These are phyloP conservation scores for Aricia agestis DNA, from an alignment of 1,140 invertebrate genomes.

Conservation along the genomic window DNA sequence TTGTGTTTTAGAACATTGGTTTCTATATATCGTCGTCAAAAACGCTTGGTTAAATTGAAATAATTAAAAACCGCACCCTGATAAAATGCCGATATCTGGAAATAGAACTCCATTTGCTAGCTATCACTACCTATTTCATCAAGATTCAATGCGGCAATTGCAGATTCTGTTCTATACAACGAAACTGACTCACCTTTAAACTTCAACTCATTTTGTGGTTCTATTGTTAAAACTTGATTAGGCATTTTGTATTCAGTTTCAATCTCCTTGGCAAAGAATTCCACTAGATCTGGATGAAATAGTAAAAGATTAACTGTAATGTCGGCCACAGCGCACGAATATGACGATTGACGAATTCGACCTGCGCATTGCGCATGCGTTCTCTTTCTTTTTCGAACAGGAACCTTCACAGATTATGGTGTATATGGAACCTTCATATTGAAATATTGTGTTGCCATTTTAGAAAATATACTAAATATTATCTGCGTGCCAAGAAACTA, in stretches of 20 bases:
- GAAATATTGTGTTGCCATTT: constrained; percentile 24
- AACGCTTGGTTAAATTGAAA: constrained; percentile 12
- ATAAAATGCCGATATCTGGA: constrained; percentile 71
- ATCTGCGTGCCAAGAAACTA: no score
- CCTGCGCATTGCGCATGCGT: constrained; percentile 59
- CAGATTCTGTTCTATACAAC: constrained; percentile 37
- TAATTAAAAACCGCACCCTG: constrained; percentile 63
- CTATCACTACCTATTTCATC: constrained; percentile 62
- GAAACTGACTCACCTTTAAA: constrained; percentile 80
- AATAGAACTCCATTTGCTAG: constrained; percentile 76
- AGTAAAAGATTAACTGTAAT: constrained; percentile 51
- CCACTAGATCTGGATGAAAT: constrained; percentile 34
- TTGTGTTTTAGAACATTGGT: background rate
- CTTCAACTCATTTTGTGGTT: constrained; percentile 83
- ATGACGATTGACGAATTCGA: constrained; percentile 62
- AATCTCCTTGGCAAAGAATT: constrained; percentile 56
- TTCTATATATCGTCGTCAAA: background rate
- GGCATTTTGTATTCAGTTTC: constrained; percentile 70
- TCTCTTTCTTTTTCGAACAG: constrained; percentile 37
- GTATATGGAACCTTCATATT: constrained; percentile 18
- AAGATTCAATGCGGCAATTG: constrained; percentile 61
- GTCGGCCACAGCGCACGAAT: constrained; percentile 62
- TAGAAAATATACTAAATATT: constrained; percentile 6
- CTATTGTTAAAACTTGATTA: constrained; percentile 82
- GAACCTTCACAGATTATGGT: no score